Percentiles rank a stretch among this genome's conserved stretches.
These are phyloP conservation scores for Syncerus caffer DNA, from an alignment of 2,797 vertebrate species.

Conservation along the genomic window DNA sequence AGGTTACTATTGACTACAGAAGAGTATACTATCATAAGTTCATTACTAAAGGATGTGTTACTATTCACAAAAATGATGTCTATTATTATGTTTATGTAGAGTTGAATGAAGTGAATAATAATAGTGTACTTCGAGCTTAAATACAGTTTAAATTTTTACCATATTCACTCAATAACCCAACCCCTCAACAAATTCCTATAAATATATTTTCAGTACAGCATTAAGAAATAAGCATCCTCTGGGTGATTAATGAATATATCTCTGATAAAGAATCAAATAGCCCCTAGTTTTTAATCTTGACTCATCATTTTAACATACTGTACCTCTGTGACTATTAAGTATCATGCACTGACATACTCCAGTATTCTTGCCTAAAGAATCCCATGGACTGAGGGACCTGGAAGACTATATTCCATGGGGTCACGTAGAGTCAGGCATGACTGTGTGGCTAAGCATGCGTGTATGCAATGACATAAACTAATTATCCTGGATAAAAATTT, in stretches of 20 bases:
- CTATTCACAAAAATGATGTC: background rate
- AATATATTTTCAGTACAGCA: background rate
- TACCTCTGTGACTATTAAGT: background rate
- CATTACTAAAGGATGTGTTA: background rate
- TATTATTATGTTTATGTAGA: background rate
- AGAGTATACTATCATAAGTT: background rate
- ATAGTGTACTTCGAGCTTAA: background rate
- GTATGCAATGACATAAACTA: background rate
- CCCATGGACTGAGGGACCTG: background rate
- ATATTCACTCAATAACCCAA: background rate
- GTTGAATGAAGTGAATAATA: background rate
- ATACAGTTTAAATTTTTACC: background rate
- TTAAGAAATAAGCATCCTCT: background rate
- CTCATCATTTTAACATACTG: background rate
- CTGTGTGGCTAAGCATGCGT: background rate
- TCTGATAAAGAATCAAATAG: background rate
- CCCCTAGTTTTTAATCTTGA: background rate
- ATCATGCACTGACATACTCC: background rate
- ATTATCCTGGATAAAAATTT: background rate
- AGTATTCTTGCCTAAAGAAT: background rate
- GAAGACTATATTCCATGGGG: background rate
- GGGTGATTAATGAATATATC: background rate
- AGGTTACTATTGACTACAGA: background rate
- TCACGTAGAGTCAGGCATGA: background rate
- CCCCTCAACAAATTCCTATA: background rate